Evolutionary conservation across 2,888 invertebrate species (phyloP).

Genomic region (Eumerus sabulonum): DNA sequence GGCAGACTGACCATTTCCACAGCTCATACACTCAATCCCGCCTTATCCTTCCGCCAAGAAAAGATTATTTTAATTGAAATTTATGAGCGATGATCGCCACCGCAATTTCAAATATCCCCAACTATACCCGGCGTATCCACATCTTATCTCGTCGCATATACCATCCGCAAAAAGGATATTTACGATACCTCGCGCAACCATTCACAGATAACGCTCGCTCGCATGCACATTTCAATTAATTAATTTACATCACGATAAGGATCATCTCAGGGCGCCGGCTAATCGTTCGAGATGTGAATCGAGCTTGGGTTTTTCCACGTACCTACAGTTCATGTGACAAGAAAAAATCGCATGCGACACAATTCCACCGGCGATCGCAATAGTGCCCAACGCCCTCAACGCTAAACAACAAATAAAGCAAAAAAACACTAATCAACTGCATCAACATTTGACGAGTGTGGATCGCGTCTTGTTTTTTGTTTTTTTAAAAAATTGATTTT

Average conservation of each 20-base stretch:
- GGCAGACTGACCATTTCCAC: slow-evolving; percentile 11
- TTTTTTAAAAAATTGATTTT: too few relatives aligned
- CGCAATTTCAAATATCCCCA: neutral
- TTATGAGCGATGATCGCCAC: slow-evolving; percentile 17
- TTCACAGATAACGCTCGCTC: slow-evolving; percentile 15
- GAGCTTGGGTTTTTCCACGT: neutral
- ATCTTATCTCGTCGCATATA: slow-evolving; percentile 14
- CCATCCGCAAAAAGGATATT: slow-evolving; percentile 44
- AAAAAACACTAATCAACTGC: too few relatives aligned
- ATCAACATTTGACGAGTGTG: too few relatives aligned
- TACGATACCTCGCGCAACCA: slow-evolving; percentile 30
- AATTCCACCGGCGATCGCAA: too few relatives aligned
- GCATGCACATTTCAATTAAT: slow-evolving; percentile 42
- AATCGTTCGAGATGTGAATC: slow-evolving; percentile 3
- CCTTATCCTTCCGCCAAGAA: slow-evolving; percentile 19
- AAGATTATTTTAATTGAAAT: slow-evolving; percentile 35
- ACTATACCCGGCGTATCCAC: too few relatives aligned
- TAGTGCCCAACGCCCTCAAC: too few relatives aligned
- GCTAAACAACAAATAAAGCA: too few relatives aligned
- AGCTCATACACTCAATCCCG: slow-evolving; percentile 18
- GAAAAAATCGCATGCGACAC: too few relatives aligned
- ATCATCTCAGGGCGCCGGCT: slow-evolving; percentile 26
- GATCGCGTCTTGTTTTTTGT: too few relatives aligned
- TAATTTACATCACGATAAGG: slow-evolving; percentile 40
- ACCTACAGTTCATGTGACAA: neutral